Percentiles rank a stretch among this genome's conserved stretches.
Evolutionary conservation across 2,797 vertebrate genomes (phyloP).

Genomic region (Cyprinodon diabolis): DNA sequence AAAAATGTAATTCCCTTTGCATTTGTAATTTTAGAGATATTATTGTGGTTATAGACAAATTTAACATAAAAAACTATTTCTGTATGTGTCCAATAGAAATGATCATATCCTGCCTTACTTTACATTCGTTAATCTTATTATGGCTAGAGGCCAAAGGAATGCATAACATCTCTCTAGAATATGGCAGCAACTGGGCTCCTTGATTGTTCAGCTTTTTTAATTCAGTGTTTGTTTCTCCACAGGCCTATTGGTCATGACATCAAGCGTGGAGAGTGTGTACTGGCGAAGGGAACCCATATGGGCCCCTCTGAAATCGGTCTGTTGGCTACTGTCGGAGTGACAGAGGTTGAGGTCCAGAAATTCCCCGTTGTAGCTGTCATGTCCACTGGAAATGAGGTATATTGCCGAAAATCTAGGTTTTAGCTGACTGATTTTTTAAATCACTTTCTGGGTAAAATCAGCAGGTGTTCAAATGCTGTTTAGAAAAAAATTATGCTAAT

Average conservation of each 20-base stretch:
- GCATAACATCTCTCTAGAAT: not conserved
- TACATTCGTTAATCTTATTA: not conserved
- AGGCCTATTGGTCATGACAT: constrained; percentile 99
- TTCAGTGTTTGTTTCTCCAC: constrained; percentile 30
- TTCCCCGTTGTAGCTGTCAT: constrained; percentile 98
- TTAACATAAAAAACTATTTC: not conserved
- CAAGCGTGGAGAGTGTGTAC: constrained; percentile 97
- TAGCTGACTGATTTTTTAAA: not conserved
- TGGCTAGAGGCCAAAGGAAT: constrained; percentile 1
- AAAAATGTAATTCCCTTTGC: not conserved
- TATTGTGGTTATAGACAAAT: not conserved
- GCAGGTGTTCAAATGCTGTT: not conserved
- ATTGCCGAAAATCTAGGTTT: not conserved
- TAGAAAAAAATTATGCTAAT: not conserved
- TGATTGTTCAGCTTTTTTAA: not conserved
- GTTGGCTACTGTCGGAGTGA: constrained; percentile 97
- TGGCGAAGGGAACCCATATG: constrained; percentile 98
- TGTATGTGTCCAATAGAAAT: not conserved
- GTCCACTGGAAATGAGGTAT: constrained; percentile 98
- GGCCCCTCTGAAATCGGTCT: constrained; percentile 98
- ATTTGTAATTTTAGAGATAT: not conserved
- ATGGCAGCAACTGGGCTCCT: not conserved
- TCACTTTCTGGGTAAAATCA: constrained; percentile 2
- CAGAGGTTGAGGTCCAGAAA: constrained; percentile 98
- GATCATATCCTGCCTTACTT: not conserved